These are phyloP conservation scores for Caenorhabditis sp. DNA, from an alignment of 2,888 invertebrate species.

Conservation along the genomic window DNA sequence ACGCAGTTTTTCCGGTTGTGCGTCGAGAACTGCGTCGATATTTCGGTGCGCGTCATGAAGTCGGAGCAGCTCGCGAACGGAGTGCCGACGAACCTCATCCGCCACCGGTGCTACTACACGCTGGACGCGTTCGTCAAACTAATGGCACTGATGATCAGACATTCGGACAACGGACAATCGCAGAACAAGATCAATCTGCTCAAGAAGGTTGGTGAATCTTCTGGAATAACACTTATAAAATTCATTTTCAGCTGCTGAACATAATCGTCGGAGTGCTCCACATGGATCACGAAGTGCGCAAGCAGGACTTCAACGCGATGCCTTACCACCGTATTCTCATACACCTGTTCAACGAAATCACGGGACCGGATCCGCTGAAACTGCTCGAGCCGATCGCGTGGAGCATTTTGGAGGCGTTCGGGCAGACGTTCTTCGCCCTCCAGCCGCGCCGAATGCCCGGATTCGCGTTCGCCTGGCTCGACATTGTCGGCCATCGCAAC, in stretches of 20 bases:
- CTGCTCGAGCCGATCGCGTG: conserved; percentile 91
- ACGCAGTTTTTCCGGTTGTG: conserved; percentile 96
- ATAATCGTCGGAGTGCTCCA: conserved; percentile 95
- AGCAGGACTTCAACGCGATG: conserved; percentile 93
- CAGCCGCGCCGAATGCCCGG: conserved; percentile 94
- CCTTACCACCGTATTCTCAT: conserved; percentile 97
- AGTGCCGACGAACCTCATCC: conserved; percentile 82
- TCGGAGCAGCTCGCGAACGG: conserved; percentile 36
- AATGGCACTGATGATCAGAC: conserved; percentile 83
- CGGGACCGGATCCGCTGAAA: conserved; percentile 83
- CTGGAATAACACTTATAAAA: too few species aligned
- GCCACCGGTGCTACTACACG: conserved; percentile 94
- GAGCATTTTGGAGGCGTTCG: conserved; percentile 86
- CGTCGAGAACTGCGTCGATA: conserved; percentile 95
- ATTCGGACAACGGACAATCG: conserved; percentile 91
- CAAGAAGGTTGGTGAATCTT: too few species aligned
- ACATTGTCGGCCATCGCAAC: conserved; percentile 90
- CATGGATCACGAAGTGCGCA: conserved; percentile 94
- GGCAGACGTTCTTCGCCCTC: conserved; percentile 87
- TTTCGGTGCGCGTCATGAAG: conserved; percentile 86
- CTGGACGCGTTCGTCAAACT: conserved; percentile 81
- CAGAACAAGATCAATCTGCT: conserved; percentile 96
- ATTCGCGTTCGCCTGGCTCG: conserved; percentile 98
- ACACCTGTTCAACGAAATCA: conserved; percentile 95
- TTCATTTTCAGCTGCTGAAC: conserved; percentile 84